A percentile compares a stretch with the other conserved stretches of the same genome.
These are phyloP conservation scores for Hydractinia echinata DNA, from an alignment of 30 jellyfish, hydroid and myxozoan species.

Conservation along the genomic window DNA sequence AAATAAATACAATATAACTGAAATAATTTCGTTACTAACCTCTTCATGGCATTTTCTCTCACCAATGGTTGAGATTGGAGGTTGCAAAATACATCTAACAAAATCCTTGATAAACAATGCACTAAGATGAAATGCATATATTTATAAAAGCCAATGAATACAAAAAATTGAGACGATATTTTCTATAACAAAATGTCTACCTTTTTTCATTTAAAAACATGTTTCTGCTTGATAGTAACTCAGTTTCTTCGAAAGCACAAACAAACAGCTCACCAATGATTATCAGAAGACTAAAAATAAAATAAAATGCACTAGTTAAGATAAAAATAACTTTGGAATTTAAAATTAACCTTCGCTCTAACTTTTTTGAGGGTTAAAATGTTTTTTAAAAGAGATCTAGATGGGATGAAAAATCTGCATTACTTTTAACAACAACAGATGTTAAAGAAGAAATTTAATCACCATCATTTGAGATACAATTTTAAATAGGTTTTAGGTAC, in stretches of 20 bases:
- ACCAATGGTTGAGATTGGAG: background rate
- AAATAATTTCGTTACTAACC: background rate
- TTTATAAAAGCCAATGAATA: background rate
- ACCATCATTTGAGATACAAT: no score
- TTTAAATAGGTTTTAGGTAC: no score
- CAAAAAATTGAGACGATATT: background rate
- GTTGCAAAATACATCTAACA: background rate
- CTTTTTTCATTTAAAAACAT: constrained; percentile 2
- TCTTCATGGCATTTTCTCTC: background rate
- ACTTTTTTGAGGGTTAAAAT: no score
- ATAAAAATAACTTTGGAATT: no score
- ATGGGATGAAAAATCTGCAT: no score
- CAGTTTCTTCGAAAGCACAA: constrained; percentile 14
- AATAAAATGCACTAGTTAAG: background rate
- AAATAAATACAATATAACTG: background rate
- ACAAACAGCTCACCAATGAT: constrained; percentile 13
- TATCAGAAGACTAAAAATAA: constrained; percentile 4
- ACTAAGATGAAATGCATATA: background rate
- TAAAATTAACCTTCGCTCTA: no score
- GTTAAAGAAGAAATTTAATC: no score
- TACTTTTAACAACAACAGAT: no score
- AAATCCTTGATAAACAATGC: background rate
- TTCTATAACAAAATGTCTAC: background rate
- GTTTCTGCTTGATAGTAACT: constrained; percentile 17
- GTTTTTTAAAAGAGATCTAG: no score